These are phyloP conservation scores for Poeciliopsis occidentalis DNA, from an alignment of 2,113 vertebrate genomes.

Conservation along the genomic window DNA sequence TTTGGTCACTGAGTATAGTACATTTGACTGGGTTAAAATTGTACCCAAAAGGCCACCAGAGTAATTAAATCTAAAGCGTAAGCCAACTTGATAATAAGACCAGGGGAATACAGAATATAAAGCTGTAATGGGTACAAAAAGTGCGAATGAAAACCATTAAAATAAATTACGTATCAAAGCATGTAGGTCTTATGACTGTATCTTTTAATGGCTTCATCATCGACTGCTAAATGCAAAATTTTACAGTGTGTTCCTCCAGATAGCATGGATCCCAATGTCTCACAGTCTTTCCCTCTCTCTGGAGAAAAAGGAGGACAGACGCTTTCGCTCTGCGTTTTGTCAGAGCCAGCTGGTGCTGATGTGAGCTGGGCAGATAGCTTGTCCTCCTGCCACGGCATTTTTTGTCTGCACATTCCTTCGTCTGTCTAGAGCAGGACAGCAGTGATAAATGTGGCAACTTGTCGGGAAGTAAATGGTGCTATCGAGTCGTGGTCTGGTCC, in stretches of 20 bases:
- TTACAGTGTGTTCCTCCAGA: background rate
- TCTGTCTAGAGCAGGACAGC: constrained; percentile 49
- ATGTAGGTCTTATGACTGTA: background rate
- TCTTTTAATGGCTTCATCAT: background rate
- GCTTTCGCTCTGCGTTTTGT: constrained; percentile 6
- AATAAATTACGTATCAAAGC: constrained; percentile 1
- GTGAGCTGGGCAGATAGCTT: constrained; percentile 30
- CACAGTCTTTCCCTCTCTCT: background rate
- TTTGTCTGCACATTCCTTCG: constrained; percentile 31
- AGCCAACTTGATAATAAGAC: too few species aligned
- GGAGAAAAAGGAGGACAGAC: constrained; percentile 31
- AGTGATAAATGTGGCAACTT: constrained; percentile 69
- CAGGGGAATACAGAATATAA: too few species aligned
- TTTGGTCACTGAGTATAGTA: too few species aligned
- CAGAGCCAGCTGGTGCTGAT: constrained; percentile 55
- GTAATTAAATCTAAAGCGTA: too few species aligned
- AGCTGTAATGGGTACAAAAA: too few species aligned
- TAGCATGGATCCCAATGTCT: background rate
- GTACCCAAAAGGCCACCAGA: too few species aligned
- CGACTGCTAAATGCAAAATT: background rate
- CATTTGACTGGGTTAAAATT: too few species aligned
- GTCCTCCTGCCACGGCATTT: constrained; percentile 41
- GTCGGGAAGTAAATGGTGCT: constrained; percentile 70
- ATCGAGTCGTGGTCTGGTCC: constrained; percentile 69
- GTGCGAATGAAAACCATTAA: background rate